Evolutionary conservation across 2,888 invertebrate genomes (phyloP), one percentile per base, ranked within the genome.

Genomic region (Germaria angustata): DNA sequence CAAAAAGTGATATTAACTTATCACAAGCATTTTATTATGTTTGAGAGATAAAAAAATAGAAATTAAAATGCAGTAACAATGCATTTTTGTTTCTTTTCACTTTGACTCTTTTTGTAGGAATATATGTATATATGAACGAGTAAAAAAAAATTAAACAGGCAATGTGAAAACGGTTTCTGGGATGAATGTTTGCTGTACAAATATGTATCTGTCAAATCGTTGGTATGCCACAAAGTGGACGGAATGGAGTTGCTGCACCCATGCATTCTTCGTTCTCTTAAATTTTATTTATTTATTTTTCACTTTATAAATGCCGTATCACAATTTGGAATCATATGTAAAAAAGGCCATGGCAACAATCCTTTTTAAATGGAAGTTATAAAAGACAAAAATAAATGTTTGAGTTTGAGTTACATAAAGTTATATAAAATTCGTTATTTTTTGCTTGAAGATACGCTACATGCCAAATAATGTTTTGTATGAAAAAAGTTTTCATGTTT

Each of bases 121-220:
- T 24, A 32, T n/a, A n/a, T n/a, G n/a, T n/a, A n/a, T n/a, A n/a
- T n/a, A n/a, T n/a, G n/a, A n/a, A n/a, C n/a, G n/a, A 9, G 11
- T 32, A 1, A n/a, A 13, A 22, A 34, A 55, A 34, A 57, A 24
- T 11, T 63, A 44, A 24, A 53, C 32, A 44, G 32, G 32, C 34
- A 20, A 32, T 46, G 9, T 13, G 49, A 39, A 61, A 32, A 28
- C 7, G n/a, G 17, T 28, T 53, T 39, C 46, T 36, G 36, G 13
- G 34, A 15, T 36, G 22, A 73, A 53, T 22, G 78, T 55, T 69
- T 61, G 61, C 69, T 63, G 17, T 65, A 44, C 51, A 59, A 75
- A 75, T 82, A 32, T 53, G 15, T 61, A 75, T 82, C 78, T 79
- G 79, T 82, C 75, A 76, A 75, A 80, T 82, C 75, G 79, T 79